A percentile compares a stretch with the other conserved stretches of the same genome.
phyloP scores from a whole-genome alignment of 1,140 invertebrate genomes.

The Oreohelix idahoensis region DNA sequence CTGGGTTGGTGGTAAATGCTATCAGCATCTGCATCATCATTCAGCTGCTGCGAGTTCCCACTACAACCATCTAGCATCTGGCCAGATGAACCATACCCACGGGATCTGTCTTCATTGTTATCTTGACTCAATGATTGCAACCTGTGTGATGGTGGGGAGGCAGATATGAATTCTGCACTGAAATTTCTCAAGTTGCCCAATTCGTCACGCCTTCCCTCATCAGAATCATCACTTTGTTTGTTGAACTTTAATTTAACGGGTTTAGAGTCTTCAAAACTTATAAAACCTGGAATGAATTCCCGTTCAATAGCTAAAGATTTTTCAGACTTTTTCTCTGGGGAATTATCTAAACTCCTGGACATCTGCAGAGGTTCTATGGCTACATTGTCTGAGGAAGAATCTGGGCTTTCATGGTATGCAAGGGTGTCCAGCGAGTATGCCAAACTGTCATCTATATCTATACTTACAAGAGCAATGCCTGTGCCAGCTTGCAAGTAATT shows the following conservation, averaged over 20 bases:
- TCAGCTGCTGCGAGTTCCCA: conserved; percentile 11
- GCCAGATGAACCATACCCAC: neutral
- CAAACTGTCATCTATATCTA: conserved; percentile 89
- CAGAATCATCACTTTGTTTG: conserved; percentile 39
- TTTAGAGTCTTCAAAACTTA: conserved; percentile 56
- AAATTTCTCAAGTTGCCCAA: neutral
- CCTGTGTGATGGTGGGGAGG: neutral
- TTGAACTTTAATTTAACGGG: conserved; percentile 45
- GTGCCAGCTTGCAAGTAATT: conserved; percentile 64
- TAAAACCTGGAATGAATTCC: conserved; percentile 79
- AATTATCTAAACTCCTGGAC: conserved; percentile 76
- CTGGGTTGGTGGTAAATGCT: conserved; percentile 93
- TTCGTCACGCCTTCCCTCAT: neutral
- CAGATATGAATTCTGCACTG: neutral
- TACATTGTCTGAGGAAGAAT: conserved; percentile 78
- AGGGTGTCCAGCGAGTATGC: conserved; percentile 92
- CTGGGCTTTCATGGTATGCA: conserved; percentile 81
- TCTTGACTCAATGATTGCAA: neutral
- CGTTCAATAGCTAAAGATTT: conserved; percentile 74
- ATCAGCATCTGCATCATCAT: conserved; percentile 80
- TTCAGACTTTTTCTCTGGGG: conserved; percentile 76
- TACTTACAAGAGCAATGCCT: conserved; percentile 59
- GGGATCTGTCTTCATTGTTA: neutral
- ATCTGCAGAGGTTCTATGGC: conserved; percentile 57
- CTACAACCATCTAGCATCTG: conserved; percentile 7